Base-by-base conservation (phyloP, 1,140 invertebrate species). In the Drosophila ogumai region DNA sequence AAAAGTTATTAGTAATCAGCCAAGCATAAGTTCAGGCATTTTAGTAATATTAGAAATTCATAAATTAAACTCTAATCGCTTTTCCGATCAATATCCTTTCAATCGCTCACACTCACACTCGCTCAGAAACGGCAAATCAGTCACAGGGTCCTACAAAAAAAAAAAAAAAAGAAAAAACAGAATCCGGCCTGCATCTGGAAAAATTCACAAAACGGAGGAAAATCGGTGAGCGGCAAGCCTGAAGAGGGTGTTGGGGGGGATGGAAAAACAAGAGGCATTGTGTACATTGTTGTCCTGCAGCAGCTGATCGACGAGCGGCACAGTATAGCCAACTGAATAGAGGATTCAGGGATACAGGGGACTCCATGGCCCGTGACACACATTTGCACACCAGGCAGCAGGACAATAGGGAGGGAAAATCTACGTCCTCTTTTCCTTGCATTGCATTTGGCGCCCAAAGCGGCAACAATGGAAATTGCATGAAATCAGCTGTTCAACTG, bases 391-490 rank as follows among this genome's bases (percentile, higher is more conserved):
- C 56, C 56, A 56, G 67, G 58, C 43, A 40, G 22, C 46, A 54
- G 47, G 60, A 80, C 63, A 82, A 82, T 72, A 49, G 77, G 61
- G 58, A 65, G 56, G 58, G 61, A 58, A 50, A 59, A 75, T 71
- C 55, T 63, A 34, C 34, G 52, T 55, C 52, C 52, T 55, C 57
- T 63, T 77, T 69, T 22, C 47, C 61, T 17, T 67, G 28, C 74
- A 55, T 40, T 22, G 74, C 66, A 80, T 80, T 87, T 87, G 84
- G 82, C 82, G 82, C 82, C 72, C 60, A 82, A 87, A 49, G 57
- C 65, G 66, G 81, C 44, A 67, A 79, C 76, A 88, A 80, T 69
- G 50, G 66, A 86, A 87, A 82, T 77, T 87, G 82, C 80, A 87
- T 88, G 63, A 79, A 73, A 79, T 84, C 80, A 76, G 84, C 75